These are phyloP conservation scores for Melikaiella ostensackeni DNA, from an alignment of 2,888 invertebrate species.

Conservation along the genomic window DNA sequence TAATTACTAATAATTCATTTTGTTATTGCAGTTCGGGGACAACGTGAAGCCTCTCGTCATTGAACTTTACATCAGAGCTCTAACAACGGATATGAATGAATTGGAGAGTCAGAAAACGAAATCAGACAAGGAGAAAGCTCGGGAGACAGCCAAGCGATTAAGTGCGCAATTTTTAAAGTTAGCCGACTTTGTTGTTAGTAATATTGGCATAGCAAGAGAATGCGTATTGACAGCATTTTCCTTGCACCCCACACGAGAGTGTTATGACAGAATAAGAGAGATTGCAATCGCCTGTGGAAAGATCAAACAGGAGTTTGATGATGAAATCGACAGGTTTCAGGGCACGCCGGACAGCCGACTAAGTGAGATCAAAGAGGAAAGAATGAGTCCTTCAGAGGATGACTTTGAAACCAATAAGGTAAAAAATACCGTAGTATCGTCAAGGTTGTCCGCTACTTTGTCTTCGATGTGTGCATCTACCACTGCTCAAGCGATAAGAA, in stretches of 20 bases:
- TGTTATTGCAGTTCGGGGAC: slow-evolving; percentile 78
- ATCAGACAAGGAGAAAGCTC: slow-evolving; percentile 78
- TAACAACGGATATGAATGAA: slow-evolving; percentile 88
- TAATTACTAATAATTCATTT: background rate
- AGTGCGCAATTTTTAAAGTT: slow-evolving; percentile 82
- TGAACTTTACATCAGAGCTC: slow-evolving; percentile 85
- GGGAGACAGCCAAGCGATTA: slow-evolving; percentile 80
- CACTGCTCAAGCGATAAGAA: slow-evolving; percentile 44
- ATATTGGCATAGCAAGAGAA: slow-evolving; percentile 83
- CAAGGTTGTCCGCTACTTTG: slow-evolving; percentile 45
- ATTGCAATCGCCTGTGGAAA: slow-evolving; percentile 79
- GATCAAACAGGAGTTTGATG: slow-evolving; percentile 70
- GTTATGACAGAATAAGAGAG: slow-evolving; percentile 80
- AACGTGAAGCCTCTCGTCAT: slow-evolving; percentile 83
- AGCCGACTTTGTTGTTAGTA: slow-evolving; percentile 80
- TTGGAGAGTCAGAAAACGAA: slow-evolving; percentile 83
- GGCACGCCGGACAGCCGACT: slow-evolving; percentile 28
- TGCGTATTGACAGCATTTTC: slow-evolving; percentile 88
- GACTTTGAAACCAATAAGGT: slow-evolving; percentile 37
- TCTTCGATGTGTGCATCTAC: slow-evolving; percentile 40
- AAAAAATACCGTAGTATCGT: slow-evolving; percentile 24
- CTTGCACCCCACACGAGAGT: slow-evolving; percentile 82
- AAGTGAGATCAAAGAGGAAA: slow-evolving; percentile 40
- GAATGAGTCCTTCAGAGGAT: slow-evolving; percentile 28
- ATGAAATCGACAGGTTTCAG: slow-evolving; percentile 34